Conservation (phyloP, 2,888 invertebrate species). For the Drepanosiphum platanoidis region DNA sequence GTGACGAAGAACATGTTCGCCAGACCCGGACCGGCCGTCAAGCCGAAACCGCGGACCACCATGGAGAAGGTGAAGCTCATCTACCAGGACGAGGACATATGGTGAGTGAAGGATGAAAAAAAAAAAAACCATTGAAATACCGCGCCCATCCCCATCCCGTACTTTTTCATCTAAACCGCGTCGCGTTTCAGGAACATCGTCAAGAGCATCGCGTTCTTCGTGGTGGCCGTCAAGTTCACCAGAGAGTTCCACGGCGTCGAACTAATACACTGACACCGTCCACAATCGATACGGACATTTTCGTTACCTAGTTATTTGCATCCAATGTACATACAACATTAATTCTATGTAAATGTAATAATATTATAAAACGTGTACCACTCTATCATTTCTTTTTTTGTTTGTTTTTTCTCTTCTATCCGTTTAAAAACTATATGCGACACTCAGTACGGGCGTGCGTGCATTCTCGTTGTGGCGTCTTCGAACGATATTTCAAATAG, state of each 20-base stretch:
- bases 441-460: too few relatives aligned
- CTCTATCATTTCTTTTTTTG: too few relatives aligned
- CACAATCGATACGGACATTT: background rate
- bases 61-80: slow-evolving; percentile 43
- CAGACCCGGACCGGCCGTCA: slow-evolving; percentile 40
- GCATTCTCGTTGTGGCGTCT: too few relatives aligned
- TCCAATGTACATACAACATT: background rate
- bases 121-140: too few relatives aligned
- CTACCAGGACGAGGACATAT: slow-evolving; percentile 44
- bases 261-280: slow-evolving; percentile 23
- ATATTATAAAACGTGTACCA: too few relatives aligned
- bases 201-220: slow-evolving; percentile 48
- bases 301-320: background rate
- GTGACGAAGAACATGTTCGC: slow-evolving; percentile 30
- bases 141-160: background rate
- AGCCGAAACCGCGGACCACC: slow-evolving; percentile 37
- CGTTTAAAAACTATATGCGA: too few relatives aligned
- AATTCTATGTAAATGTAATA: slow-evolving; percentile 1
- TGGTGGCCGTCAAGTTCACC: slow-evolving; percentile 41
- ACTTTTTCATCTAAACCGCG: background rate
- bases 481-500: too few relatives aligned
- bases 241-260: slow-evolving; percentile 44
- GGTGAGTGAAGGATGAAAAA: too few relatives aligned
- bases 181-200: slow-evolving; percentile 24
- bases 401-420: background rate